phyloP scores from a whole-genome alignment of 2,797 vertebrate genomes.

The Smutsia gigantea region DNA sequence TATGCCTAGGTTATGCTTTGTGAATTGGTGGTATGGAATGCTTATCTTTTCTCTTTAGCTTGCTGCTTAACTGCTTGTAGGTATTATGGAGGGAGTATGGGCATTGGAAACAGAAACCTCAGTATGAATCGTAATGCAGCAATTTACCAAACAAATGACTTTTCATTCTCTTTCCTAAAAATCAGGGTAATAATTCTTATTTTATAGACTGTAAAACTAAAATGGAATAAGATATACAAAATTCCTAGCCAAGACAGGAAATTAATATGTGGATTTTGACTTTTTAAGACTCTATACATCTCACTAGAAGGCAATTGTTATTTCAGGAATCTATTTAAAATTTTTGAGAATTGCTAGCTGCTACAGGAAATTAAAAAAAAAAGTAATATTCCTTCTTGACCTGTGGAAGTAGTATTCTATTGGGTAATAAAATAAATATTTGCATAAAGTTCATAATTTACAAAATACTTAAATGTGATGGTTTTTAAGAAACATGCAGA shows the following conservation, averaged over 20 bases:
- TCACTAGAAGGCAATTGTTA: neutral
- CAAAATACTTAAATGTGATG: neutral
- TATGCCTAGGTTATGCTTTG: slow-evolving; percentile 37
- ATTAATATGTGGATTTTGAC: neutral
- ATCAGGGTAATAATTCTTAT: neutral
- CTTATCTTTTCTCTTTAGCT: neutral
- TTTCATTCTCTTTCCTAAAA: slow-evolving; percentile 1
- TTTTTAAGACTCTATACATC: neutral
- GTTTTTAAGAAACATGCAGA: neutral
- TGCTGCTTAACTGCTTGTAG: slow-evolving; percentile 36
- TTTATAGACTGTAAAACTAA: neutral
- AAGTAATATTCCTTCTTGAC: neutral
- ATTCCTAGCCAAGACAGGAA: neutral
- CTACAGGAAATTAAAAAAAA: neutral
- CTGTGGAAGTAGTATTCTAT: neutral
- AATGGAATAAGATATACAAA: neutral
- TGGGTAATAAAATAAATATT: neutral
- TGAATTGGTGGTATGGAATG: neutral
- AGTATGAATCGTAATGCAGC: neutral
- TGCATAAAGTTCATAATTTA: neutral
- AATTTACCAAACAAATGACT: neutral
- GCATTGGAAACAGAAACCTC: neutral
- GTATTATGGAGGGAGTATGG: neutral
- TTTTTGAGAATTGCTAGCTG: neutral
- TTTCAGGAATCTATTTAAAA: neutral